Base-by-base conservation (phyloP, 2,888 invertebrate species). In the Cerceris rybyensis region DNA sequence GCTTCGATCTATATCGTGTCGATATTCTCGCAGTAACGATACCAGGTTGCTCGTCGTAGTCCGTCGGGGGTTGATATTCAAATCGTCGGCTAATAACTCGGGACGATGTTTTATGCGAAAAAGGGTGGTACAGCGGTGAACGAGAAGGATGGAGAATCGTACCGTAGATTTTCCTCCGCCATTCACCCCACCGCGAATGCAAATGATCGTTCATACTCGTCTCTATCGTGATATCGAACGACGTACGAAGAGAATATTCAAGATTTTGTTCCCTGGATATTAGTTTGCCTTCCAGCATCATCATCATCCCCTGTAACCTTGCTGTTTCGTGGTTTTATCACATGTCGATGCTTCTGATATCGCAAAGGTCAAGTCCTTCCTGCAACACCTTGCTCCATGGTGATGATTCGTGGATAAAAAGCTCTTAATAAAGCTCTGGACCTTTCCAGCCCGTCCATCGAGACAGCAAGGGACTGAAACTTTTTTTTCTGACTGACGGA, bases 191-290 rank as follows among this genome's bases (percentile, higher is more conserved):
- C 16, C 17, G 49, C 50, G 11, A 72, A 70, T 71, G 77, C 57
- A 65, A 82, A 78, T 70, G 70, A 82, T 73, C 55, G 64, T 57
- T 41, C 60, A 17, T 17, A 52, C 66, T 57, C 42, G 13, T 54
- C 60, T 49, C 17, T 14, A 61, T 54, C 57, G 58, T 58, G 52
- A 54, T 70, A 80, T 75, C 49, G 74, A 71, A 68, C 68, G 50
- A 52, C 67, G 14, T 28, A 63, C 60, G 42, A 46, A 17, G 28
- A 42, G 63, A 6, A 55, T n/a, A 42, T 17, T 65, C 54, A 61
- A 78, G 75, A 83, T 85, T 78, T 80, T 50, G 49, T 78, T 78
- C 61, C 28, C 58, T 17, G 69, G 70, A 78, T 87, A 86, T 83
- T 80, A 83, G 87, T 88, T 83, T 80, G 61, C 63, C 70, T 49